Evolutionary conservation across 2,888 invertebrate genomes (phyloP), one percentile per base, ranked within the genome.

Genomic region (Polyploca ridens): DNA sequence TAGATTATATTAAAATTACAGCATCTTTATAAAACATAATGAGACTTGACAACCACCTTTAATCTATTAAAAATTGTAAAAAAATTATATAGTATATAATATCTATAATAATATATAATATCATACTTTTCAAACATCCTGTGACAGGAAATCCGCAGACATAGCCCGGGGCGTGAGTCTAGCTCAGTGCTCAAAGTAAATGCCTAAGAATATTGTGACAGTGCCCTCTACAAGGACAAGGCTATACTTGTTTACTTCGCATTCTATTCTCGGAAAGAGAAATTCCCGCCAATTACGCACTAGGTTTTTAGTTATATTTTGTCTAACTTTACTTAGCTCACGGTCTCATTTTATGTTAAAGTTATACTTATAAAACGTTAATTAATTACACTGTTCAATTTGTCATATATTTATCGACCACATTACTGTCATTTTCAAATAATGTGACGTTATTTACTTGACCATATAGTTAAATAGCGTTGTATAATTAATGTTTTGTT

Each of bases 281-380:
- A 54, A 54, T 54, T 46, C n/a, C n/a, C 46, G 46, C n/a, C 46
- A 46, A 46, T 46, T n/a, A 54, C 54, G 54, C 54, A 54, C 16
- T 54, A 19, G 16, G 19, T 54, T 19, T 54, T 54, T 10, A 54
- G 54, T 16, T 16, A 14, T 8, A 11, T 8, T 49, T 4, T 54
- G 54, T 54, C 19, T 19, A 19, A 19, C 16, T 46, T 46, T 10
- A 41, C 13, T n/a, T 13, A 44, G 41, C 10, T 3, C 3, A 44
- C 7, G 38, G 10, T 4, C 35, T 35, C 35, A 35, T 35, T 27
- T 27, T 27, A 1, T 27, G 27, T 27, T 27, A 27, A 27, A 27
- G 27, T 2, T 27, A 27, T 2, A 27, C 27, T 27, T 27, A 27
- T 27, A 27, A 27, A 27, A 27, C 27, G 27, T 27, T 27, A 27